phyloP scores from a whole-genome alignment of 2,113 vertebrate species.

The Gorsachius goisagi region DNA sequence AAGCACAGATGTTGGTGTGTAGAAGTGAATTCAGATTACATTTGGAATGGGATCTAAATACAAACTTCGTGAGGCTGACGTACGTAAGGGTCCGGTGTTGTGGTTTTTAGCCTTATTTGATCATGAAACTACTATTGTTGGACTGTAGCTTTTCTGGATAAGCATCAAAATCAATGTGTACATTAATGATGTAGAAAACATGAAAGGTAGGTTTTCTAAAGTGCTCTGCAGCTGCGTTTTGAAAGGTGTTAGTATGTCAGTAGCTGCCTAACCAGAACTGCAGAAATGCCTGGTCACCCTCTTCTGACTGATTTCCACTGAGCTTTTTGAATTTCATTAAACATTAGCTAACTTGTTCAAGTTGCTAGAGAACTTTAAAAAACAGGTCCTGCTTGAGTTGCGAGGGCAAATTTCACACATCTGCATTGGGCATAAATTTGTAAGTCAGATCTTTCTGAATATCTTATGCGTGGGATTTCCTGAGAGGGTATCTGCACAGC shows the following conservation, averaged over 20 bases:
- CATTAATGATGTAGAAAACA: neutral
- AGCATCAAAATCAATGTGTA: neutral
- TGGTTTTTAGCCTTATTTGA: neutral
- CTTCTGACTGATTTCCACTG: neutral
- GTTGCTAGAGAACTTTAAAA: neutral
- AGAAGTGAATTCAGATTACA: neutral
- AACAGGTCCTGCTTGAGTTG: neutral
- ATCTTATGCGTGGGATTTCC: neutral
- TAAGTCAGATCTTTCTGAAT: neutral
- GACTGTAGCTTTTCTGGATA: neutral
- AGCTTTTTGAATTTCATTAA: neutral
- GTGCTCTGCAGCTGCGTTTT: neutral
- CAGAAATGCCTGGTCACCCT: neutral
- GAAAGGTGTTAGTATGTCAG: neutral
- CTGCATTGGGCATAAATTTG: neutral
- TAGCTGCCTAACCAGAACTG: neutral
- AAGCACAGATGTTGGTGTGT: neutral
- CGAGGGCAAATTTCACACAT: neutral
- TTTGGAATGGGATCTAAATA: neutral
- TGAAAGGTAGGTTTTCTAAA: neutral
- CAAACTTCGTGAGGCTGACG: neutral
- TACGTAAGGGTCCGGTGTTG: rapidly evolving
- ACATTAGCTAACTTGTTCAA: neutral
- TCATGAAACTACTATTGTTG: neutral
- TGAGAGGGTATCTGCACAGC: neutral